Percentiles rank a stretch among this genome's conserved stretches.
Evolutionary conservation across 2,113 vertebrate species (phyloP).

Genomic region (Trematomus loennbergii): DNA sequence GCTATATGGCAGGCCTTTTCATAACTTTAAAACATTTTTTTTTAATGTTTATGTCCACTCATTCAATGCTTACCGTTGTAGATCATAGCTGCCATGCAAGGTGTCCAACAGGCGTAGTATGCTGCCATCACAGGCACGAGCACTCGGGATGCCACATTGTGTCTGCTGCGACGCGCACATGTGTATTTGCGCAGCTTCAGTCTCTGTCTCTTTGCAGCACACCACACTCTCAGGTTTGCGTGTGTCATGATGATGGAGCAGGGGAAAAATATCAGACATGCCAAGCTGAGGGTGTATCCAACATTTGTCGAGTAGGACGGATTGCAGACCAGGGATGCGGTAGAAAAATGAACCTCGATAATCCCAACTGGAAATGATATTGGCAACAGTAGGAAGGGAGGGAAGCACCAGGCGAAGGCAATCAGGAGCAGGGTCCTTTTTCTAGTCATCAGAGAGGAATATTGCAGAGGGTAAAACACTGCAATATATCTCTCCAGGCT

Average conservation of each 20-base stretch:
- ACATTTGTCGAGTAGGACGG: constrained; percentile 87
- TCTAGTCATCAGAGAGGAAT: constrained; percentile 82
- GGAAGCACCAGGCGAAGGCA: constrained; percentile 86
- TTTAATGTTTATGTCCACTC: background rate
- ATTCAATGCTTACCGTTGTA: constrained; percentile 84
- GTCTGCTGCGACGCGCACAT: constrained; percentile 65
- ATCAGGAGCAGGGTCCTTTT: constrained; percentile 80
- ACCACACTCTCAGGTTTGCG: constrained; percentile 87
- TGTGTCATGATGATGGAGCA: constrained; percentile 86
- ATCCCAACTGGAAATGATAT: constrained; percentile 83
- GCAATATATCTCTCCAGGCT: constrained; percentile 88
- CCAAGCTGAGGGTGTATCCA: constrained; percentile 82
- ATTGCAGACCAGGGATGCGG: constrained; percentile 87
- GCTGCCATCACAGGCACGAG: constrained; percentile 86
- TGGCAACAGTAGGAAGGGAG: constrained; percentile 81
- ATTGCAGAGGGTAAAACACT: constrained; percentile 86
- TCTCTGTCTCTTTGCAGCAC: constrained; percentile 83
- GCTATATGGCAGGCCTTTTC: background rate
- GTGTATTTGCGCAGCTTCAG: constrained; percentile 73
- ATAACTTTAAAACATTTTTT: background rate
- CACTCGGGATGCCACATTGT: constrained; percentile 83
- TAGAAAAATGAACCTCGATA: constrained; percentile 87
- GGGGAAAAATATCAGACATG: constrained; percentile 86
- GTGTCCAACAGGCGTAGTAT: constrained; percentile 89
- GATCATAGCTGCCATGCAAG: constrained; percentile 87